Percentiles rank a stretch among this genome's conserved stretches.
Evolutionary conservation across 2,797 vertebrate species (phyloP).

Genomic region (Telmatherina bonti): DNA sequence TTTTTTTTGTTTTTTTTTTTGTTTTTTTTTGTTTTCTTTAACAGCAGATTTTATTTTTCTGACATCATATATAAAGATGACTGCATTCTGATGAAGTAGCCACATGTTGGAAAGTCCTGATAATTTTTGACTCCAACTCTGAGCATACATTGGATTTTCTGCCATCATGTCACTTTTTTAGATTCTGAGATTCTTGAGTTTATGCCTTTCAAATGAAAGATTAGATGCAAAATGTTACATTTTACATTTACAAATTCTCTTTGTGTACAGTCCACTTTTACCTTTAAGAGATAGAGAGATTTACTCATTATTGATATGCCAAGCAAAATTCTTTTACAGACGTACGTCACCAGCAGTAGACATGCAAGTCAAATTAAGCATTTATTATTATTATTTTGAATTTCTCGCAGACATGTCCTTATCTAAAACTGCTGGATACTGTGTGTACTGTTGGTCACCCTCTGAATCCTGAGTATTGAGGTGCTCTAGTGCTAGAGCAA

Average conservation of each 20-base stretch:
- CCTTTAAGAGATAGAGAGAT: background rate
- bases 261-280: background rate
- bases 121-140: background rate
- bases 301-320: conserved; percentile 7
- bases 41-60: too few species aligned
- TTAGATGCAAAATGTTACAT: too few species aligned
- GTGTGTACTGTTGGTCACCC: conserved; percentile 40
- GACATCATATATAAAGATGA: too few species aligned
- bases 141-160: background rate
- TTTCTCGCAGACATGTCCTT: conserved; percentile 47
- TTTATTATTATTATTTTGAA: too few species aligned
- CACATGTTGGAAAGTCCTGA: background rate
- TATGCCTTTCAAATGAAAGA: too few species aligned
- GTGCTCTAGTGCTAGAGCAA: conserved; percentile 43
- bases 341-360: conserved; percentile 9
- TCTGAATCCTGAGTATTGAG: conserved; percentile 30
- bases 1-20: too few species aligned
- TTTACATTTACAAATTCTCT: background rate
- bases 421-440: conserved; percentile 48
- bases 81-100: too few species aligned
- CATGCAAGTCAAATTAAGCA: conserved; percentile 38
- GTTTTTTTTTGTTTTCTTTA: too few species aligned
- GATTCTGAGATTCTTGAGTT: too few species aligned
- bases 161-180: background rate
- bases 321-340: conserved; percentile 10